Base-by-base conservation (phyloP, 2,888 invertebrate species). In the Lymantria monacha region DNA sequence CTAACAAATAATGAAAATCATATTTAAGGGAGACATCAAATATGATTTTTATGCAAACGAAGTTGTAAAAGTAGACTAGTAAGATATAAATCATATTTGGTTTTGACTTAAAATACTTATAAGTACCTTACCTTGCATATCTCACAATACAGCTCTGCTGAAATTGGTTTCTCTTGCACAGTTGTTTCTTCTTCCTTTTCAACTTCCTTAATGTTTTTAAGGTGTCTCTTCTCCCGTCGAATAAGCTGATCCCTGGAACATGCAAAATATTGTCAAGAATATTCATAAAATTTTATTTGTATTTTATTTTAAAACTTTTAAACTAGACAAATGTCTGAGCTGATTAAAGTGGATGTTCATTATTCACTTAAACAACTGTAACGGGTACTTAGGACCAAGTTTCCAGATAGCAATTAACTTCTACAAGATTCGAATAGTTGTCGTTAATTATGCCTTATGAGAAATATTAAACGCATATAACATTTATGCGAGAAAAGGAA, bases 101-200 rank as follows among this genome's bases (percentile, higher is more conserved):
- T 22, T 22, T 22, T 22, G 22, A 22, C 22, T 22, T 22, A 22
- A 22, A 22, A 22, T 22, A 22, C 22, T 22, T 9, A 54, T 12
- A 30, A 14, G n/a, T n/a, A n/a, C n/a, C n/a, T n/a, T 66, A 88
- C 89, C 79, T 87, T 81, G 72, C 89, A 89, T 46, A 88, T 86
- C 0, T 79, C 69, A 56, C 89, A 89, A 59, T 69, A 75, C 11
- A 89, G 65, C 8, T 89, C 88, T 0, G 83, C 58, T 8, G 70
- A 55, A 1, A 51, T 10, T 0, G 38, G 9, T 48, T 72, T 75
- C 0, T 38, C 38, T 12, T 13, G 42, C n/a, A 40, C 30, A 41
- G 12, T 12, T 9, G 10, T 9, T 22, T 42, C 42, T 1, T 46
- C 46, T 9, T 37, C 57, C 1, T 51, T 52, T 15, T 58, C 63